Evolutionary conservation across 1,140 invertebrate genomes (phyloP).

Genomic region (Triops longicaudatus): DNA sequence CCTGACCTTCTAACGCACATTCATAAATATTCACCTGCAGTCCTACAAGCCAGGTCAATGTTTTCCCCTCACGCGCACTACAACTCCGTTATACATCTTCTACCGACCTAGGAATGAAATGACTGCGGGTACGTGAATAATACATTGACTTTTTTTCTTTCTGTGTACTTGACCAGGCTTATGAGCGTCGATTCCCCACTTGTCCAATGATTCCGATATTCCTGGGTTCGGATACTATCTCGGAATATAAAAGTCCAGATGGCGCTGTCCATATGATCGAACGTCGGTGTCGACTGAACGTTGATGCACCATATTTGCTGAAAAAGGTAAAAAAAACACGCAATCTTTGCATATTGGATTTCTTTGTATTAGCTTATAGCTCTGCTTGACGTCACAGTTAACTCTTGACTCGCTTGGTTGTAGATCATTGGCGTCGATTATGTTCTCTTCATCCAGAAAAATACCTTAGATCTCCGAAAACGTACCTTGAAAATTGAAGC

Average conservation of each 20-base stretch:
- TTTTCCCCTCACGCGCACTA: too few relatives aligned
- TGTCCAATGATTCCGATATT: constrained; percentile 94
- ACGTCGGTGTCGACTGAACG: constrained; percentile 79
- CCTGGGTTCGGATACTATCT: constrained; percentile 73
- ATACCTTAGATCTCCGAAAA: constrained; percentile 68
- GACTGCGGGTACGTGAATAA: constrained; percentile 1
- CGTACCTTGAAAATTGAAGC: constrained; percentile 84
- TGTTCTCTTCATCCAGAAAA: constrained; percentile 88
- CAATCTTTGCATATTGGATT: not conserved
- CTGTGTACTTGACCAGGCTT: constrained; percentile 58
- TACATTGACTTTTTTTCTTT: constrained; percentile 32
- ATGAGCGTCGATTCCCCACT: constrained; percentile 84
- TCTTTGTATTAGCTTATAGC: not conserved
- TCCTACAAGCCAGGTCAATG: too few relatives aligned
- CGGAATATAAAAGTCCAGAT: constrained; percentile 68
- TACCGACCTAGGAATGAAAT: not conserved
- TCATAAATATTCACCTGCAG: too few relatives aligned
- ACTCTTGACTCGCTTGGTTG: constrained; percentile 36
- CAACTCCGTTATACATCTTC: too few relatives aligned
- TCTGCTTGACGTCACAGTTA: not conserved
- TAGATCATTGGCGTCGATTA: constrained; percentile 90
- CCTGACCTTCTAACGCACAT: too few relatives aligned
- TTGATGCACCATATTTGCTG: constrained; percentile 89
- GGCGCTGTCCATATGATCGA: constrained; percentile 74
- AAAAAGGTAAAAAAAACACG: constrained; percentile 68